A percentile compares a stretch with the other conserved stretches of the same genome.
These are phyloP conservation scores for Tetrax tetrax DNA, from an alignment of 2,113 vertebrate genomes.

Conservation along the genomic window DNA sequence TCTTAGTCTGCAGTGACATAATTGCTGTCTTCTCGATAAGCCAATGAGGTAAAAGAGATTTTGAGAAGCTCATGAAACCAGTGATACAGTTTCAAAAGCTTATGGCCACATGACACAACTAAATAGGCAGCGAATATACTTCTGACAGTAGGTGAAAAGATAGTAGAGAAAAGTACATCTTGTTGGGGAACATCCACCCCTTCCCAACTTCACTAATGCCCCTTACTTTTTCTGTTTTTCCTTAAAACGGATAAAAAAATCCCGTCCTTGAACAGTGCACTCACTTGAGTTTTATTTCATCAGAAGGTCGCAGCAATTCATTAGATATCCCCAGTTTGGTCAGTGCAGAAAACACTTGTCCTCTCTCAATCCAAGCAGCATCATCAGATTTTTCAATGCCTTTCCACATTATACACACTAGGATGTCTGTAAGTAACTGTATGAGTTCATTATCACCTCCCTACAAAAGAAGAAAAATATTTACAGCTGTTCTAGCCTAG, in stretches of 20 bases:
- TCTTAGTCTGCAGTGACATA: not conserved
- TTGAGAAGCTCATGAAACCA: not conserved
- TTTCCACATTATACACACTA: conserved; percentile 91
- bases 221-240: not conserved
- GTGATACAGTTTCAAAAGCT: not conserved
- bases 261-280: conserved; percentile 1
- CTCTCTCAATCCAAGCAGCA: conserved; percentile 90
- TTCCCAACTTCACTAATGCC: not conserved
- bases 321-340: conserved; percentile 88
- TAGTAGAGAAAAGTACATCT: not conserved
- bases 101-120: not conserved
- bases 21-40: not conserved
- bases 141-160: not conserved
- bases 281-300: conserved; percentile 94
- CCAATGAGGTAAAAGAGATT: not conserved
- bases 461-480: conserved; percentile 65
- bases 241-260: not conserved
- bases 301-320: conserved; percentile 87
- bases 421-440: conserved; percentile 86
- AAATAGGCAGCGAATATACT: not conserved
- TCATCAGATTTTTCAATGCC: conserved; percentile 94
- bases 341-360: conserved; percentile 95
- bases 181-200: not conserved
- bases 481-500: not conserved
- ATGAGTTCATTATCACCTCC: conserved; percentile 86